Evolutionary conservation across 2,888 invertebrate species (phyloP).

Genomic region (Unio delphinus): DNA sequence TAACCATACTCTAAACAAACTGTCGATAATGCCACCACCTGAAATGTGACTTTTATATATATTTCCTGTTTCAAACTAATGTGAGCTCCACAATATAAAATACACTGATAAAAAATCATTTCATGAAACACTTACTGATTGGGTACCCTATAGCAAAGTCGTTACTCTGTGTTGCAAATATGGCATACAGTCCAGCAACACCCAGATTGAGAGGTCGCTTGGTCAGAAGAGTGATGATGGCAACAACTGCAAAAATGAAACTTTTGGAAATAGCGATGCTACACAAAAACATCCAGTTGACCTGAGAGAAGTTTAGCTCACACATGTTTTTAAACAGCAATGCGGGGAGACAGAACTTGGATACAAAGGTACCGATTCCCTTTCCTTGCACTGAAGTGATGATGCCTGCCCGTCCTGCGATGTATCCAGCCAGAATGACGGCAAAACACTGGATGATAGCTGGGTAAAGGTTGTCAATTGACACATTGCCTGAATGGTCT

Average conservation of each 20-base stretch:
- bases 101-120: too few relatives aligned
- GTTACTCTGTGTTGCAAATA: conserved; percentile 97
- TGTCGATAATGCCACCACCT: too few relatives aligned
- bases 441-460: conserved; percentile 93
- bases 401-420: conserved; percentile 64
- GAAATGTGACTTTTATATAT: too few relatives aligned
- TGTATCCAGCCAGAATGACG: conserved; percentile 66
- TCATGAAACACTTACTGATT: conserved; percentile 80
- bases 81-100: too few relatives aligned
- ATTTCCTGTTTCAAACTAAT: too few relatives aligned
- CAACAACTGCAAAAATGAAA: conserved; percentile 78
- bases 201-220: conserved; percentile 84
- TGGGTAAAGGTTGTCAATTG: conserved; percentile 85
- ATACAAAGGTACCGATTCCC: conserved; percentile 92
- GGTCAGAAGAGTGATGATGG: conserved; percentile 83
- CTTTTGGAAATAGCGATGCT: conserved; percentile 89
- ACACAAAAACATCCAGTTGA: conserved; percentile 91
- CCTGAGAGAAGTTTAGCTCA: conserved; percentile 79
- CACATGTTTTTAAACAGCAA: conserved; percentile 92
- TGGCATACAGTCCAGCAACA: conserved; percentile 90
- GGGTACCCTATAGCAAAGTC: conserved; percentile 98
- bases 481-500: conserved; percentile 15
- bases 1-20: too few relatives aligned
- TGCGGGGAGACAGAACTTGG: conserved; percentile 92
- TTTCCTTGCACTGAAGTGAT: conserved; percentile 58